phyloP scores from a whole-genome alignment of 2,113 vertebrate species.

The Callopanchax toddi region DNA sequence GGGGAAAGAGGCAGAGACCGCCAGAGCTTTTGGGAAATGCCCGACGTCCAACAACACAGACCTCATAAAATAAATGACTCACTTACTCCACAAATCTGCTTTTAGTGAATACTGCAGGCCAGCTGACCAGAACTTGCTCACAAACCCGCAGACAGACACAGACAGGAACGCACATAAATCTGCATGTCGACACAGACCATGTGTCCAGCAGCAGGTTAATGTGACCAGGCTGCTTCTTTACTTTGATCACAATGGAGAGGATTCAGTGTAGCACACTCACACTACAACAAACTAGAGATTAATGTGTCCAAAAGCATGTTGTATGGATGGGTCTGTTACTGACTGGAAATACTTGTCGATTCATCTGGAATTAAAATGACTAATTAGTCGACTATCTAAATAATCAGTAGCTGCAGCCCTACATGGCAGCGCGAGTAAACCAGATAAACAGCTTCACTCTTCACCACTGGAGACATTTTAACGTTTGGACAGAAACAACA shows the following conservation, averaged over 20 bases:
- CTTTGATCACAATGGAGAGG: slow-evolving; percentile 28
- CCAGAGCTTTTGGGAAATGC: slow-evolving; percentile 46
- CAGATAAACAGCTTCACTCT: no score
- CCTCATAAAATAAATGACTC: slow-evolving; percentile 65
- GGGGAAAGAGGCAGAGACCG: not conserved
- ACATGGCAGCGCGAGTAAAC: no score
- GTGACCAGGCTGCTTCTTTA: slow-evolving; percentile 39
- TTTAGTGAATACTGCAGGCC: slow-evolving; percentile 27
- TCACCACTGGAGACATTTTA: no score
- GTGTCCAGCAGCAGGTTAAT: slow-evolving; percentile 44
- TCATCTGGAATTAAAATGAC: no score
- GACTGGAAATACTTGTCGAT: no score
- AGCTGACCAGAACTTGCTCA: slow-evolving; percentile 39
- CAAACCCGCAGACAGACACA: slow-evolving; percentile 25
- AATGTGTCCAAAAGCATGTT: not conserved
- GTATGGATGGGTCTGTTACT: no score
- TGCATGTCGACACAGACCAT: slow-evolving; percentile 32
- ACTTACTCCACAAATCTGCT: slow-evolving; percentile 45
- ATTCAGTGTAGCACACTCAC: slow-evolving; percentile 10
- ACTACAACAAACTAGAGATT: slow-evolving; percentile 17
- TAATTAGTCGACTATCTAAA: no score
- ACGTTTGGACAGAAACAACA: no score
- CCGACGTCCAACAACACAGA: slow-evolving; percentile 56
- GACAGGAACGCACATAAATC: slow-evolving; percentile 34
- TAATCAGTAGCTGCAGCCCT: no score